These are phyloP conservation scores for Pachyuromys duprasi DNA, from an alignment of 2,797 vertebrate genomes.

Conservation along the genomic window DNA sequence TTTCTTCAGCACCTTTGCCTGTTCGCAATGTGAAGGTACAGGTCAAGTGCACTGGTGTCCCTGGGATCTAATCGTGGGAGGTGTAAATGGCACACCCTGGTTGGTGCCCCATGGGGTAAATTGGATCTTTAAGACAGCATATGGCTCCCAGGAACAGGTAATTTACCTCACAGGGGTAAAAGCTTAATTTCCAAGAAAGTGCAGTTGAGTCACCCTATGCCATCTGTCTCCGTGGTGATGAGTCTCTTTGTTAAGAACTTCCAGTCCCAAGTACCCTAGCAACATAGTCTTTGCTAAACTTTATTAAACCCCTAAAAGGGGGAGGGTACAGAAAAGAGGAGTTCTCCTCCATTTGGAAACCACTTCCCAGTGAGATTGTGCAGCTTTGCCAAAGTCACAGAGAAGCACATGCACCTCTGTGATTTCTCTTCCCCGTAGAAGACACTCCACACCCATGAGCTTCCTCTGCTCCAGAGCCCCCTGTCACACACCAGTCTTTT, in stretches of 20 bases:
- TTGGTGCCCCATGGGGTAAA: slow-evolving; percentile 77
- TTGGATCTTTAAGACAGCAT: slow-evolving; percentile 79
- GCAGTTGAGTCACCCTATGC: slow-evolving; percentile 55
- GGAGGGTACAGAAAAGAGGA: neutral
- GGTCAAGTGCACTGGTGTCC: slow-evolving; percentile 21
- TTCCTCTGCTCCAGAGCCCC: neutral
- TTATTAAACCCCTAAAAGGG: slow-evolving; percentile 19
- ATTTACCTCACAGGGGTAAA: slow-evolving; percentile 81
- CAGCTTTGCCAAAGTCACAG: neutral
- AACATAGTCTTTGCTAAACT: slow-evolving; percentile 17
- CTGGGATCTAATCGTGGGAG: slow-evolving; percentile 13
- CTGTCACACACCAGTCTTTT: neutral
- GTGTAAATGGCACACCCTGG: slow-evolving; percentile 21
- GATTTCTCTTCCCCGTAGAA: rapidly evolving
- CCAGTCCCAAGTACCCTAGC: slow-evolving; percentile 28
- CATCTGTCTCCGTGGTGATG: slow-evolving; percentile 78
- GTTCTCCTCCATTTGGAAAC: slow-evolving; percentile 11
- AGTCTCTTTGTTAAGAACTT: slow-evolving; percentile 60
- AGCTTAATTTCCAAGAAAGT: slow-evolving; percentile 66
- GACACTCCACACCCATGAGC: neutral
- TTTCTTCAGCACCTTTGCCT: neutral
- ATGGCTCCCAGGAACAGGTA: slow-evolving; percentile 78
- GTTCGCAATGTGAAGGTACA: slow-evolving; percentile 41
- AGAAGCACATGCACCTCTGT: neutral
- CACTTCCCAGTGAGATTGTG: neutral